Evolutionary conservation across 2,113 vertebrate species (phyloP).

Genomic region (Chaetodon trifascialis): DNA sequence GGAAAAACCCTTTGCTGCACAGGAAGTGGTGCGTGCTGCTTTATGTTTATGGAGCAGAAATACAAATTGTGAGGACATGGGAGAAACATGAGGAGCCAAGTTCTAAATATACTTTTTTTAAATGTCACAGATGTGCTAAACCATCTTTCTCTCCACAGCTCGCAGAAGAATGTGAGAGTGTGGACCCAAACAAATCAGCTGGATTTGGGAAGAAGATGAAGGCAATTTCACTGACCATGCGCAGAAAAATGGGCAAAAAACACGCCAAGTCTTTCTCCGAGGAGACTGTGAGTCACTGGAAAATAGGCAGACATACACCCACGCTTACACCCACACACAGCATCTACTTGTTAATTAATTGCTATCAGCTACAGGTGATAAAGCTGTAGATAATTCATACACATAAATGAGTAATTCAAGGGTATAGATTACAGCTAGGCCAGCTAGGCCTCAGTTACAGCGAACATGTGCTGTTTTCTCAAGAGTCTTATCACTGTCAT

Average conservation of each 20-base stretch:
- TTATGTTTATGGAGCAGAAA: not conserved
- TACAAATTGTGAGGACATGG: not conserved
- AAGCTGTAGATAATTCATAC: not conserved
- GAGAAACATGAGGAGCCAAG: not conserved
- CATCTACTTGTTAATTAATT: not conserved
- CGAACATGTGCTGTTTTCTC: slow-evolving; percentile 35
- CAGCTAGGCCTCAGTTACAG: slow-evolving; percentile 1
- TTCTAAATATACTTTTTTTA: not conserved
- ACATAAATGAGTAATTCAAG: not conserved
- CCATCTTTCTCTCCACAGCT: slow-evolving; percentile 71
- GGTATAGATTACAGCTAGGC: not conserved
- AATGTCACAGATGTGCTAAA: not conserved
- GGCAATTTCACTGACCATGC: slow-evolving; percentile 96
- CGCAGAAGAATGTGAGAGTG: slow-evolving; percentile 83
- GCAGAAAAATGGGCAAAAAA: slow-evolving; percentile 92
- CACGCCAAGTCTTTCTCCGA: slow-evolving; percentile 90
- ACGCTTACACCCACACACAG: not conserved
- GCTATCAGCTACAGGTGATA: not conserved
- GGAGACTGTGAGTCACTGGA: slow-evolving; percentile 86
- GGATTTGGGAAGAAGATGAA: slow-evolving; percentile 94
- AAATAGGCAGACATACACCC: slow-evolving; percentile 6
- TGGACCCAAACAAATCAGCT: slow-evolving; percentile 85
- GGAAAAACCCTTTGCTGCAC: not conserved
- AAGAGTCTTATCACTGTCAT: slow-evolving; percentile 40
- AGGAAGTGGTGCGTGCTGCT: slow-evolving; percentile 4